Percentiles rank a stretch among this genome's conserved stretches.
Conservation (phyloP, 2,797 vertebrate genomes). For the Mus caroli region DNA sequence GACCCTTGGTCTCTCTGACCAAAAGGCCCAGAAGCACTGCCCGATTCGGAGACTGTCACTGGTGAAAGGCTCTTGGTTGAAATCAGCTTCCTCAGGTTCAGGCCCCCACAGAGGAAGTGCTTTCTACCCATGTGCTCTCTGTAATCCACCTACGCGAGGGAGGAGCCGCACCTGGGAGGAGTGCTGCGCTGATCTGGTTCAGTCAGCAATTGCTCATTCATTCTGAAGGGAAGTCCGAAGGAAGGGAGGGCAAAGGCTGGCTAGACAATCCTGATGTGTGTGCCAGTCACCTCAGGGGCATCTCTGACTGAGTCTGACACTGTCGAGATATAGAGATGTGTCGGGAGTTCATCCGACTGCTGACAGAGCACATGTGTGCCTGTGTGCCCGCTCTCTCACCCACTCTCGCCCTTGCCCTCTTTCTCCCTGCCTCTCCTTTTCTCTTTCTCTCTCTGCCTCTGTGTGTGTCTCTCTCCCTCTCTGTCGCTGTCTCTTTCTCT, state of each 20-base stretch:
- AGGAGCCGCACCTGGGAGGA: slow-evolving; percentile 87
- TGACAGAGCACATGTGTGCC: slow-evolving; percentile 35
- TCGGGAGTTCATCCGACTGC: slow-evolving; percentile 38
- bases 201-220: slow-evolving; percentile 85
- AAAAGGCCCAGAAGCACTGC: neutral
- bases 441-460: too few species aligned
- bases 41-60: slow-evolving; percentile 40
- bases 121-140: slow-evolving; percentile 84
- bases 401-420: neutral
- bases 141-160: slow-evolving; percentile 86
- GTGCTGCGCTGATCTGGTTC: slow-evolving; percentile 83
- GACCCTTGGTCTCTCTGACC: neutral
- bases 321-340: slow-evolving; percentile 70
- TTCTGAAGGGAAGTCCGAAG: slow-evolving; percentile 64
- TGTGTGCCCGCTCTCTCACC: neutral
- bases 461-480: too few species aligned
- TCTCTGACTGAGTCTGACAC: slow-evolving; percentile 73
- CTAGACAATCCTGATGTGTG: slow-evolving; percentile 72
- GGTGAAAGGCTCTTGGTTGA: slow-evolving; percentile 37
- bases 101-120: slow-evolving; percentile 78
- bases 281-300: slow-evolving; percentile 80
- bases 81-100: slow-evolving; percentile 80
- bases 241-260: slow-evolving; percentile 76
- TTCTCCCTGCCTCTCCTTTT: too few species aligned
- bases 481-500: too few species aligned